Percentiles rank a stretch among this genome's conserved stretches.
phyloP scores from a whole-genome alignment of 1,140 invertebrate species.

The Sitophilus oryzae region DNA sequence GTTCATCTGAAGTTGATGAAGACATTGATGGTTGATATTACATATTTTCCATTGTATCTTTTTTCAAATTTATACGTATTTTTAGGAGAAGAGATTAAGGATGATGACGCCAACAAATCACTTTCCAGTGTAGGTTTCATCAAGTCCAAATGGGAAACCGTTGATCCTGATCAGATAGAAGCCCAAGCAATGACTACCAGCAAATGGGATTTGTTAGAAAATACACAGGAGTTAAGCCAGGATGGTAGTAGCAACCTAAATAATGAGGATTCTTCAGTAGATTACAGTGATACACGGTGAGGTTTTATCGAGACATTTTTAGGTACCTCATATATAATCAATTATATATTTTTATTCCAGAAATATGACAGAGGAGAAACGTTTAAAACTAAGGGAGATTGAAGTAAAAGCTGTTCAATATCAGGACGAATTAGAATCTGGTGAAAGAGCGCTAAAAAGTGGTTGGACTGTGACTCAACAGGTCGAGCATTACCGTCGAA shows the following conservation, averaged over 20 bases:
- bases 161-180: slow-evolving; percentile 80
- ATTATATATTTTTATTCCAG: slow-evolving; percentile 25
- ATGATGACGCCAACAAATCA: slow-evolving; percentile 32
- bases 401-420: slow-evolving; percentile 93
- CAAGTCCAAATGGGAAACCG: slow-evolving; percentile 92
- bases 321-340: background rate
- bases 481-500: slow-evolving; percentile 86
- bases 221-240: slow-evolving; percentile 46
- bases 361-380: slow-evolving; percentile 62
- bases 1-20: slow-evolving; percentile 32
- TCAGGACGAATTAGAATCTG: slow-evolving; percentile 92
- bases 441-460: slow-evolving; percentile 67
- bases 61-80: slow-evolving; percentile 5
- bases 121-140: slow-evolving; percentile 59
- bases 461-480: slow-evolving; percentile 76
- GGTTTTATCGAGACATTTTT: background rate
- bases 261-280: slow-evolving; percentile 38
- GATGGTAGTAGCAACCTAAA: slow-evolving; percentile 50
- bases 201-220: slow-evolving; percentile 68
- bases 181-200: slow-evolving; percentile 84
- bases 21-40: slow-evolving; percentile 34
- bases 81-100: slow-evolving; percentile 35
- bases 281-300: slow-evolving; percentile 39
- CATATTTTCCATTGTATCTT: background rate
- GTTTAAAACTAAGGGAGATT: slow-evolving; percentile 82